These are phyloP conservation scores for Hyles lineata DNA, from an alignment of 2,888 invertebrate species.

Conservation along the genomic window DNA sequence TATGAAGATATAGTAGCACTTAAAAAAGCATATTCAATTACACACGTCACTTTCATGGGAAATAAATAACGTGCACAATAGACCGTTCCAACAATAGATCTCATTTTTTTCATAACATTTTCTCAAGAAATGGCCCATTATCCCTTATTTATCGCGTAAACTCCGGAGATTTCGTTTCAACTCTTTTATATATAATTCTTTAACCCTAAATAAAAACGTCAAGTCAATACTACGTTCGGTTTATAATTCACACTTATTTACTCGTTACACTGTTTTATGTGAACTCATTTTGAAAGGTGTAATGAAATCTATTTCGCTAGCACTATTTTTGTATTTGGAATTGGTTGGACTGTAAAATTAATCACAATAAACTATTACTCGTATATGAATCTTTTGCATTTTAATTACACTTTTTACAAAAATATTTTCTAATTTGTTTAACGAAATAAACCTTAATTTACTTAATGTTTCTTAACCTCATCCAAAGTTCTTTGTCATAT, in stretches of 20 bases:
- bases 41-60: conserved; percentile 41
- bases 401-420: too few species aligned
- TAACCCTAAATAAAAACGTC: conserved; percentile 52
- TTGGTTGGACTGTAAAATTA: too few species aligned
- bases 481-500: background rate
- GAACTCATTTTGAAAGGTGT: background rate
- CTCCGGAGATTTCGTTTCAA: conserved; percentile 59
- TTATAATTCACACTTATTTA: conserved; percentile 22
- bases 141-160: conserved; percentile 68
- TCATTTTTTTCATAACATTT: conserved; percentile 69
- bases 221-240: conserved; percentile 43
- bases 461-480: background rate
- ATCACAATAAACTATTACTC: too few species aligned
- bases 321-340: too few species aligned
- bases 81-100: conserved; percentile 54
- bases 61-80: conserved; percentile 49
- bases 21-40: conserved; percentile 29
- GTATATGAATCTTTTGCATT: too few species aligned
- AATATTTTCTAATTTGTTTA: too few species aligned
- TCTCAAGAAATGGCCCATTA: conserved; percentile 71
- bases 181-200: conserved; percentile 63
- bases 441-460: background rate
- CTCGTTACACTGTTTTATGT: conserved; percentile 7
- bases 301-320: too few species aligned
- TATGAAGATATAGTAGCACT: conserved; percentile 7